Base-by-base conservation (phyloP, 1,140 invertebrate species). In the Neocloeon triangulifer region DNA sequence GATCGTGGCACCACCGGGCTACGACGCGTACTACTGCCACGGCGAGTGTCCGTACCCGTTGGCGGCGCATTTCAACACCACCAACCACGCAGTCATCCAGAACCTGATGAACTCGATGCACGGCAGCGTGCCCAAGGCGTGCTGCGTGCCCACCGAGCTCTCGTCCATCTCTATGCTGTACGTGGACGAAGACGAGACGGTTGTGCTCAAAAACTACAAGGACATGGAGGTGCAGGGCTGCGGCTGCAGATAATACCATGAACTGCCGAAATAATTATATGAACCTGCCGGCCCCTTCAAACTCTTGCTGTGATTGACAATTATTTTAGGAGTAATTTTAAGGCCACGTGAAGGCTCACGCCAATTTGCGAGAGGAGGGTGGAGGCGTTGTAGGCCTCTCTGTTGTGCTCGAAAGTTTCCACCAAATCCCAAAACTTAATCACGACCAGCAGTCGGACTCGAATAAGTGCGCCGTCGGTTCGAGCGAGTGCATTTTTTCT, bases 81-180 rank as follows among this genome's bases (percentile, higher is more conserved):
- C 92, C 17, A 97, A 98, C 52, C 94, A 98, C 58, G 92, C 94
- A 19, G 91, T 97, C 43, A 81, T 99, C 36, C 94, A 98, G 61
- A 91, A 80, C 32, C 61, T 97, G 43, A 80, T 96, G 37, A 84
- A 97, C 56, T 82, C 79, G 33, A 72, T 88, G 47, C 78, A 88
- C 51, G 80, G 84, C 15, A 66, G 64, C 35, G 82, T 91, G 43
- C 85, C 88, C 10, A 79, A 81, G 46, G 75, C 85, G 20, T 92
- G 86, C 54, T 95, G 89, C 55, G 81, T 92, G 16, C 86, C 86
- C 5, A 91, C 84, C 23, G 68, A 80, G 44, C 64, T 92, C 20
- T 75, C 74, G 28, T 66, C 80, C 37, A 85, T 94, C 45, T 88
- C 82, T 9, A 86, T 95, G 76, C 67, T 95, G 30, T 94, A 94